Conservation (phyloP, 1,140 invertebrate genomes). For the Arctopsyche grandis region DNA sequence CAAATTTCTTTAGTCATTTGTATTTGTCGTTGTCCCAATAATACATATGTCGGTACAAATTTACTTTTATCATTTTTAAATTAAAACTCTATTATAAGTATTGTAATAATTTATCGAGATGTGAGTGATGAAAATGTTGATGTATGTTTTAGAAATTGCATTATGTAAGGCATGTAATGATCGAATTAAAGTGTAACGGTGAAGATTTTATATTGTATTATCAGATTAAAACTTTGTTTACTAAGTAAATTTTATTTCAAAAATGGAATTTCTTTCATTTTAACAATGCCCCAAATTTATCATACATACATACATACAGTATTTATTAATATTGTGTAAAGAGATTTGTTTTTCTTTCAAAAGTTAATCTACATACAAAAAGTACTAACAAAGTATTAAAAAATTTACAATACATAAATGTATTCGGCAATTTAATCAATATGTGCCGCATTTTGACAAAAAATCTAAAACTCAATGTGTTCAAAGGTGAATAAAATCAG, state of each 20-base stretch:
- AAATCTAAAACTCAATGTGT: too few relatives aligned
- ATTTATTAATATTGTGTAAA: too few relatives aligned
- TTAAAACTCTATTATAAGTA: slow-evolving; percentile 17
- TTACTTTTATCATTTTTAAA: slow-evolving; percentile 24
- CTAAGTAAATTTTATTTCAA: slow-evolving; percentile 21
- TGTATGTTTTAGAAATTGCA: slow-evolving; percentile 26
- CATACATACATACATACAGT: too few relatives aligned
- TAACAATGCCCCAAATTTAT: neutral
- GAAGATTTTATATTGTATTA: slow-evolving; percentile 39
- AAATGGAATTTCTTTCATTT: neutral
- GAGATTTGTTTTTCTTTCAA: too few relatives aligned
- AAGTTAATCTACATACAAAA: too few relatives aligned
- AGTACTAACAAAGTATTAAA: too few relatives aligned
- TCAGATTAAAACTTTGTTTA: slow-evolving; percentile 15
- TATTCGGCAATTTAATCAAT: too few relatives aligned
- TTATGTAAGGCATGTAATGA: slow-evolving; percentile 36
- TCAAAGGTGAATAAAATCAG: too few relatives aligned
- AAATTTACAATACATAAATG: too few relatives aligned
- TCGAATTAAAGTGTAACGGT: slow-evolving; percentile 33
- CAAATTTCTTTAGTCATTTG: slow-evolving; percentile 28
- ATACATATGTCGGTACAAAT: slow-evolving; percentile 31
- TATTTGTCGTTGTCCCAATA: slow-evolving; percentile 16
- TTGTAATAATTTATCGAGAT: slow-evolving; percentile 25
- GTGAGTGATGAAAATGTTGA: slow-evolving; percentile 22
- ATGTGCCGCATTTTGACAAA: too few relatives aligned